Percentiles rank a stretch among this genome's conserved stretches.
Evolutionary conservation across 1,140 invertebrate species (phyloP).

Genomic region (Chionoecetes opilio): DNA sequence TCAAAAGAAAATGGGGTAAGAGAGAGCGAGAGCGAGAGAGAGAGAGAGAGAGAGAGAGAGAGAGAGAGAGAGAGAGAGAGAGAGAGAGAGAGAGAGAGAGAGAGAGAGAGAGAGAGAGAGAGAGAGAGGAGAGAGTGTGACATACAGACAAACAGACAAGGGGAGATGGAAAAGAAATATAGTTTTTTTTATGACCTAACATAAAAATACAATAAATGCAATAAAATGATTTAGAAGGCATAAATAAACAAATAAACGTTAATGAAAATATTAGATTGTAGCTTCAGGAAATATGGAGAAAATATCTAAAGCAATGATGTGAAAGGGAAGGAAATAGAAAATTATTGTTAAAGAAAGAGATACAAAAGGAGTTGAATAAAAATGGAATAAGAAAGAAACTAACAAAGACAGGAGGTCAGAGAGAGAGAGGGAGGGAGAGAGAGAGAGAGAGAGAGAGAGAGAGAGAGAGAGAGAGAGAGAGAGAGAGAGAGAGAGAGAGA

Average conservation of each 20-base stretch:
- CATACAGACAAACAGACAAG: too few species aligned
- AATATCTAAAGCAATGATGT: background rate
- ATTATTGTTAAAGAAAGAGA: background rate
- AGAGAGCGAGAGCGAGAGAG: background rate
- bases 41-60: background rate
- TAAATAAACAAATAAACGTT: background rate
- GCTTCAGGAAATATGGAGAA: too few species aligned
- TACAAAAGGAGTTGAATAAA: too few species aligned
- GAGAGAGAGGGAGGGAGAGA: background rate
- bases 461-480: background rate
- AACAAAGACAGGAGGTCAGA: background rate
- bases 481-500: background rate
- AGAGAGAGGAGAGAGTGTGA: too few species aligned
- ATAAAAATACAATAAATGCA: background rate
- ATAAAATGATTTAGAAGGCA: background rate
- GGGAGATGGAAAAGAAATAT: too few species aligned
- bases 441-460: background rate
- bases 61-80: too few species aligned
- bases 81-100: too few species aligned
- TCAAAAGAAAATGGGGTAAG: background rate
- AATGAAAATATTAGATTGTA: background rate
- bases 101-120: too few species aligned
- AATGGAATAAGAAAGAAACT: background rate
- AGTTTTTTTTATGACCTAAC: too few species aligned
- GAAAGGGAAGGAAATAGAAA: background rate